Conservation (phyloP, 2,888 invertebrate species). For the Meiosimyza platycephala region DNA sequence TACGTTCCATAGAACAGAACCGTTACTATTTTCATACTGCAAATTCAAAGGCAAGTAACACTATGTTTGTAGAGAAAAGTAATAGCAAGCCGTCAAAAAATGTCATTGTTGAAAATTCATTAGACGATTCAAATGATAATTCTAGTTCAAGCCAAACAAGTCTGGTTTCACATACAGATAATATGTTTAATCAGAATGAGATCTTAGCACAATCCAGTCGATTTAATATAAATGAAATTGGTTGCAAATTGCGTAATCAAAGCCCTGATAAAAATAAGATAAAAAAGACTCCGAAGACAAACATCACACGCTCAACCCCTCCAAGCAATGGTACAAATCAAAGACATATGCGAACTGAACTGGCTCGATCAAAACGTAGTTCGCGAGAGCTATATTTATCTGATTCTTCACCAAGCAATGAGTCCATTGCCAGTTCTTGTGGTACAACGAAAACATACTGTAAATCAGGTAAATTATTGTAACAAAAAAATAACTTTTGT, state of each 20-base stretch:
- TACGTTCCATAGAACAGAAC: conserved; percentile 65
- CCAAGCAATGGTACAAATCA: conserved; percentile 6
- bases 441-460: conserved; percentile 15
- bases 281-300: background rate
- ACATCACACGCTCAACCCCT: background rate
- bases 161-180: conserved; percentile 54
- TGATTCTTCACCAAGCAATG: conserved; percentile 51
- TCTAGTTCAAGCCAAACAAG: conserved; percentile 55
- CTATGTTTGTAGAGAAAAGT: conserved; percentile 16
- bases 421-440: conserved; percentile 44
- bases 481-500: too few species aligned
- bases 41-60: conserved; percentile 38
- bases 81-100: conserved; percentile 1
- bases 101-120: background rate
- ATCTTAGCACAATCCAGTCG: conserved; percentile 67
- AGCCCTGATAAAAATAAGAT: conserved; percentile 43
- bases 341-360: background rate
- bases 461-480: conserved; percentile 7
- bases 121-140: conserved; percentile 47
- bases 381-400: conserved; percentile 55
- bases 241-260: conserved; percentile 47
- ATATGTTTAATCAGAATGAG: conserved; percentile 63
- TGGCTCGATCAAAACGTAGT: conserved; percentile 48
- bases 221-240: conserved; percentile 64
- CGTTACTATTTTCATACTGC: conserved; percentile 59